Evolutionary conservation across 2,888 invertebrate genomes (phyloP).

Genomic region (Helicoverpa assulta): DNA sequence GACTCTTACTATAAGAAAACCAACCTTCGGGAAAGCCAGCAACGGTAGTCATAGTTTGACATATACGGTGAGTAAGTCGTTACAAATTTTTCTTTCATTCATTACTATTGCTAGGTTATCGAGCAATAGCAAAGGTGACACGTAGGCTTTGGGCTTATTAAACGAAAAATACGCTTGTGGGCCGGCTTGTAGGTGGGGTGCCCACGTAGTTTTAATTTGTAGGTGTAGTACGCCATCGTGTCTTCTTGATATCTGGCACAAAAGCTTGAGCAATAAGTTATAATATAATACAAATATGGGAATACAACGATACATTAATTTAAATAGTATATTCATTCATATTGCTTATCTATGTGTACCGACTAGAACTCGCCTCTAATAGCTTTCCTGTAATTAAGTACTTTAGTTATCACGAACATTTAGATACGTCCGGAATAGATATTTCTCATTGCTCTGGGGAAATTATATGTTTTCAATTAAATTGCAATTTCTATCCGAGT

Average conservation of each 20-base stretch:
- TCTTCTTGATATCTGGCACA: constrained; percentile 77
- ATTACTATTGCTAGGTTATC: constrained; percentile 72
- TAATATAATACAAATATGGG: constrained; percentile 2
- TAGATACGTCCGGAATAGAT: constrained; percentile 64
- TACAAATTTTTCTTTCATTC: constrained; percentile 74
- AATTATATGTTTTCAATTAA: constrained; percentile 47
- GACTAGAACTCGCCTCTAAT: constrained; percentile 60
- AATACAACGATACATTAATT: constrained; percentile 14
- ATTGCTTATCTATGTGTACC: constrained; percentile 59
- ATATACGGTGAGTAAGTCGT: constrained; percentile 84
- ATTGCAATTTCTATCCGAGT: constrained; percentile 22
- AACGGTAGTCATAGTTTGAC: constrained; percentile 75
- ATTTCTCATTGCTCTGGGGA: constrained; percentile 50
- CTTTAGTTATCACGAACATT: constrained; percentile 63
- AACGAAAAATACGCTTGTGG: constrained; percentile 84
- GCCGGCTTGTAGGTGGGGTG: constrained; percentile 84
- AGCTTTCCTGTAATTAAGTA: constrained; percentile 66
- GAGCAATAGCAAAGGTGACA: constrained; percentile 76
- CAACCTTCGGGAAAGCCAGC: constrained; percentile 78
- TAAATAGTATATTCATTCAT: constrained; percentile 52
- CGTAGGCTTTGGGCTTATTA: constrained; percentile 80
- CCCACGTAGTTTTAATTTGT: constrained; percentile 85
- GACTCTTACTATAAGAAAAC: constrained; percentile 67
- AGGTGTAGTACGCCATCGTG: constrained; percentile 81
- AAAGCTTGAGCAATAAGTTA: constrained; percentile 48